These are phyloP conservation scores for Andrena chrysosceles DNA, from an alignment of 2,888 invertebrate species.

Conservation along the genomic window DNA sequence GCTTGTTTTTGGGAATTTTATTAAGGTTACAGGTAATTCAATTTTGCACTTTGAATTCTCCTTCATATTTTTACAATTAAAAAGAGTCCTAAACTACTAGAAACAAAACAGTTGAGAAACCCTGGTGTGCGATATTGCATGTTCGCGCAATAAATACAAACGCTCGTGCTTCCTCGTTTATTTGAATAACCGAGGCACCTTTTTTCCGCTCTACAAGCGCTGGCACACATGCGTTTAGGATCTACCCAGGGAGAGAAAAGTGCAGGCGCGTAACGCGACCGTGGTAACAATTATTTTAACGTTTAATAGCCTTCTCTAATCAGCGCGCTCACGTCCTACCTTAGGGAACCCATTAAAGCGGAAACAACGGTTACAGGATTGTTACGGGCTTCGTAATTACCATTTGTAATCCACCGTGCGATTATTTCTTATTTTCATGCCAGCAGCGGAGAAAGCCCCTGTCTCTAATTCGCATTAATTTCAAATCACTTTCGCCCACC, in stretches of 20 bases:
- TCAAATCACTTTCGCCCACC: slow-evolving; percentile 35
- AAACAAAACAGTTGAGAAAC: neutral
- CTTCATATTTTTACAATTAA: too few species aligned
- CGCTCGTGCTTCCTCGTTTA: slow-evolving; percentile 12
- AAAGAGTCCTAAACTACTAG: neutral
- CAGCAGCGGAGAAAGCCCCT: slow-evolving; percentile 24
- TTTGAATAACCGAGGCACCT: slow-evolving; percentile 33
- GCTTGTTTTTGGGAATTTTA: too few species aligned
- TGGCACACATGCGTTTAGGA: slow-evolving; percentile 40
- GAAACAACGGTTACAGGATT: slow-evolving; percentile 23
- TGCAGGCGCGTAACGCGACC: slow-evolving; percentile 17
- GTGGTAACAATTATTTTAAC: slow-evolving; percentile 25
- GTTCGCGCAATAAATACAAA: neutral
- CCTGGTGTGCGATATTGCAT: neutral
- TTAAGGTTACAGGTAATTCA: too few species aligned
- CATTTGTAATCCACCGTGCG: neutral
- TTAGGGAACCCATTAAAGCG: slow-evolving; percentile 10
- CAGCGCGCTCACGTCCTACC: neutral
- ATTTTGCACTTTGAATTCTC: too few species aligned
- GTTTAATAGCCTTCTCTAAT: slow-evolving; percentile 16
- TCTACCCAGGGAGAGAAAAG: slow-evolving; percentile 9
- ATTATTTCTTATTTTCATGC: slow-evolving; percentile 2
- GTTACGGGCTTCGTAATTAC: slow-evolving; percentile 17
- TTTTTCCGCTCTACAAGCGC: slow-evolving; percentile 52
- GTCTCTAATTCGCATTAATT: slow-evolving; percentile 18